phyloP scores from a whole-genome alignment of 2,113 vertebrate species.

The Muscicapa adusta region DNA sequence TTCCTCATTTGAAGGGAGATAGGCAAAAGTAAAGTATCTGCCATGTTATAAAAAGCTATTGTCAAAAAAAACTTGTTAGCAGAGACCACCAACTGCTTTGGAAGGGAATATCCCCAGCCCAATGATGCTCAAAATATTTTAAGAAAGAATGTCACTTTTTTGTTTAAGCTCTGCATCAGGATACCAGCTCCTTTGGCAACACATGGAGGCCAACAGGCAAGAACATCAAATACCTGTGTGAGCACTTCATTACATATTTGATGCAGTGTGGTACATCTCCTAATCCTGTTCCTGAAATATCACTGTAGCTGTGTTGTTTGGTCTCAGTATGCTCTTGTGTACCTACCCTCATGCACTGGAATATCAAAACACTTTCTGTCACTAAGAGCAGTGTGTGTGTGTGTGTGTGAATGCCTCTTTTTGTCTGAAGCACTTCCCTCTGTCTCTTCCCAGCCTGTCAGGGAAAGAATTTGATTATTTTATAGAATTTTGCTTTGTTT shows the following conservation, averaged over 20 bases:
- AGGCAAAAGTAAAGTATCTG: neutral
- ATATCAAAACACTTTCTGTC: constrained; percentile 27
- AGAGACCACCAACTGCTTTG: neutral
- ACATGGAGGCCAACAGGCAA: neutral
- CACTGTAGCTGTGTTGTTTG: neutral
- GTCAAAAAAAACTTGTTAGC: neutral
- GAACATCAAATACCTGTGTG: neutral
- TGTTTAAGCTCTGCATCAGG: neutral
- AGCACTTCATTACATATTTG: neutral
- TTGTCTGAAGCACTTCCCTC: neutral
- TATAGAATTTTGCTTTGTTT: constrained; percentile 2
- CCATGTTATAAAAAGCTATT: neutral
- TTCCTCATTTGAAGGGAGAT: neutral
- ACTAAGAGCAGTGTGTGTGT: neutral
- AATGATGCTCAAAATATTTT: neutral
- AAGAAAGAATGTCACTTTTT: neutral
- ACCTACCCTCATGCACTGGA: neutral
- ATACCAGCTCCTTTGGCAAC: neutral
- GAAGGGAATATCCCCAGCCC: neutral
- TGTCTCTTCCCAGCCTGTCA: neutral
- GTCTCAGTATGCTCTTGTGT: constrained; percentile 10
- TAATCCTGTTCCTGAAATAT: neutral
- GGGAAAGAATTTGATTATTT: constrained; percentile 12
- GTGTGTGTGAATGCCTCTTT: neutral
- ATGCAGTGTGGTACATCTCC: neutral